Percentiles rank a stretch among this genome's conserved stretches.
phyloP scores from a whole-genome alignment of 2,888 invertebrate species.

The Folsomia manolachei region DNA sequence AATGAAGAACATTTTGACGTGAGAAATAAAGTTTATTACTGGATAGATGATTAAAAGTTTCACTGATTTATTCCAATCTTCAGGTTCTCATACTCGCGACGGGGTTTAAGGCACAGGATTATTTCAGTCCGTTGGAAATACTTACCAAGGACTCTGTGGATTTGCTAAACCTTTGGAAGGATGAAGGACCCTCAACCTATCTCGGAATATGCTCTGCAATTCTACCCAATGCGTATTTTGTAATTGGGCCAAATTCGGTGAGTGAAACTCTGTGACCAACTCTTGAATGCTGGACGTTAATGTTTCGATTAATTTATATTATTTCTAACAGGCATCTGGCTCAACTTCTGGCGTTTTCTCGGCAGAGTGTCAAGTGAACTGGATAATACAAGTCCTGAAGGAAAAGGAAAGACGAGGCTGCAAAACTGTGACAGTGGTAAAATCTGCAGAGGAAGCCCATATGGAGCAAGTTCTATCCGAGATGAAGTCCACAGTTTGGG shows the following conservation, averaged over 20 bases:
- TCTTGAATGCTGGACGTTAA: neutral
- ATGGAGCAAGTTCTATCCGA: slow-evolving; percentile 20
- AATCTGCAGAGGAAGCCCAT: slow-evolving; percentile 28
- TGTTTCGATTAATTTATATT: neutral
- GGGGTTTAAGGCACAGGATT: slow-evolving; percentile 44
- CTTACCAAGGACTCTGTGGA: slow-evolving; percentile 23
- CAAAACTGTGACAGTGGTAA: slow-evolving; percentile 18
- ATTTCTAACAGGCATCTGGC: slow-evolving; percentile 23
- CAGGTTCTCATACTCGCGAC: slow-evolving; percentile 44
- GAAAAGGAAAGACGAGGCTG: slow-evolving; percentile 29
- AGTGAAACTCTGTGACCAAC: too few relatives aligned
- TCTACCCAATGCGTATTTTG: slow-evolving; percentile 36
- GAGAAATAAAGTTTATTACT: neutral
- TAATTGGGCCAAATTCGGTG: slow-evolving; percentile 44
- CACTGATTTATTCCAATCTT: neutral
- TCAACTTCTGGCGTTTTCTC: slow-evolving; percentile 30
- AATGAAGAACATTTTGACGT: slow-evolving; percentile 29
- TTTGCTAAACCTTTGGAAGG: slow-evolving; percentile 36
- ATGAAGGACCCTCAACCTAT: slow-evolving; percentile 31
- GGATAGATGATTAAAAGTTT: neutral
- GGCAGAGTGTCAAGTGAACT: slow-evolving; percentile 40
- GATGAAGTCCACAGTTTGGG: slow-evolving; percentile 38
- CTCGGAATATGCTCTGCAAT: slow-evolving; percentile 25
- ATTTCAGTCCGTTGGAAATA: slow-evolving; percentile 39
- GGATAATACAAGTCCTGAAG: slow-evolving; percentile 25